Evolutionary conservation across 2,888 invertebrate genomes (phyloP).

Genomic region (Drosophila atripex): DNA sequence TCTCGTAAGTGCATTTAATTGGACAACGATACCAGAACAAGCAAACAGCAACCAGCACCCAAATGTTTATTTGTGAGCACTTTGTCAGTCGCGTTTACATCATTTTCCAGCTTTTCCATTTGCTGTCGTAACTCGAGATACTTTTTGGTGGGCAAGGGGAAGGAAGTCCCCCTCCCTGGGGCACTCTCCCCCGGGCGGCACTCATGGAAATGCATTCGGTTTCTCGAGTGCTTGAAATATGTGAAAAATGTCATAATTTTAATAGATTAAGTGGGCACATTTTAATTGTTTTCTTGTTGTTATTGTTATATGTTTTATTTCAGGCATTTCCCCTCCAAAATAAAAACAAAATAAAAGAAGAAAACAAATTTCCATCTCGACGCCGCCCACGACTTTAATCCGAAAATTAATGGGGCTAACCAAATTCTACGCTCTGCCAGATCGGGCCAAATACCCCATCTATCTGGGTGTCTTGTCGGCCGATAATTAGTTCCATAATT

Average conservation of each 20-base stretch:
- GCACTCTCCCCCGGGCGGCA: not conserved
- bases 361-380: conserved; percentile 39
- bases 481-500: conserved; percentile 66
- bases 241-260: conserved; percentile 56
- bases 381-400: conserved; percentile 69
- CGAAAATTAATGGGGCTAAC: conserved; percentile 61
- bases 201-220: conserved; percentile 20
- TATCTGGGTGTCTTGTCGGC: conserved; percentile 45
- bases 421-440: conserved; percentile 53
- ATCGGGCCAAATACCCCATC: conserved; percentile 55
- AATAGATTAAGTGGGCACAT: conserved; percentile 49
- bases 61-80: conserved; percentile 43
- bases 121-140: conserved; percentile 60
- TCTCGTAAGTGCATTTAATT: conserved; percentile 56
- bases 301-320: conserved; percentile 31
- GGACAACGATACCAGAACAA: conserved; percentile 12
- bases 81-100: conserved; percentile 41
- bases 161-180: not conserved
- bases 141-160: conserved; percentile 22
- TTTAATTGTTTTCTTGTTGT: conserved; percentile 42
- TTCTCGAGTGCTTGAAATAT: conserved; percentile 49
- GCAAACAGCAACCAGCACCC: conserved; percentile 10
- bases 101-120: conserved; percentile 39
- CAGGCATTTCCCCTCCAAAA: conserved; percentile 28
- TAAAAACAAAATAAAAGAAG: conserved; percentile 9